Evolutionary conservation across 2,113 vertebrate species (phyloP).

Genomic region (Papio anubis): DNA sequence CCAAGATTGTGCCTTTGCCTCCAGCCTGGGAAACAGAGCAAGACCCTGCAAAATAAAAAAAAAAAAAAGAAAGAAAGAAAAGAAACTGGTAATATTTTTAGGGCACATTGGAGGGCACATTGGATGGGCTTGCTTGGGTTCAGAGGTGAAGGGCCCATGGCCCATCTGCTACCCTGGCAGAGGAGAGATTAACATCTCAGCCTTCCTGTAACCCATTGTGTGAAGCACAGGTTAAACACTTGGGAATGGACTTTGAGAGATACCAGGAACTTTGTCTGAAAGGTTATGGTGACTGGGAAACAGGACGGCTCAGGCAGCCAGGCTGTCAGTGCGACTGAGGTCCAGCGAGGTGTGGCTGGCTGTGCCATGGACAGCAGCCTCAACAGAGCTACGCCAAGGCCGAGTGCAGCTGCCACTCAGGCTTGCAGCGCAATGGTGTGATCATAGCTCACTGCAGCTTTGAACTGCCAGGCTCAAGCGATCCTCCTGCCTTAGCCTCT

Average conservation of each 20-base stretch:
- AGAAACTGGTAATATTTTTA: neutral
- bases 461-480: no score
- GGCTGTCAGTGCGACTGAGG: no score
- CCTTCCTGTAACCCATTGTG: neutral
- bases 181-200: neutral
- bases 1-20: no score
- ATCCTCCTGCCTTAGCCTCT: no score
- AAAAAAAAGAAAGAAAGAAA: no score
- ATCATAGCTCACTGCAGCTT: no score
- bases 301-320: neutral
- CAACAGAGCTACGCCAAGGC: neutral
- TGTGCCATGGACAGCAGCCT: neutral
- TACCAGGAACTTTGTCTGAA: neutral
- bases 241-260: neutral
- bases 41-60: no score
- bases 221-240: neutral
- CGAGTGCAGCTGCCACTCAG: neutral
- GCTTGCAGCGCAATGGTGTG: rapidly evolving
- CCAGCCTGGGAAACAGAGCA: no score
- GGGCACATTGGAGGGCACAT: neutral
- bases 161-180: neutral
- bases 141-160: neutral
- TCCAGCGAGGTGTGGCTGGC: neutral
- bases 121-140: neutral
- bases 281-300: neutral